Evolutionary conservation across 2,888 invertebrate genomes (phyloP), one percentile per base, ranked within the genome.

Genomic region (Zeuzera pyrina): DNA sequence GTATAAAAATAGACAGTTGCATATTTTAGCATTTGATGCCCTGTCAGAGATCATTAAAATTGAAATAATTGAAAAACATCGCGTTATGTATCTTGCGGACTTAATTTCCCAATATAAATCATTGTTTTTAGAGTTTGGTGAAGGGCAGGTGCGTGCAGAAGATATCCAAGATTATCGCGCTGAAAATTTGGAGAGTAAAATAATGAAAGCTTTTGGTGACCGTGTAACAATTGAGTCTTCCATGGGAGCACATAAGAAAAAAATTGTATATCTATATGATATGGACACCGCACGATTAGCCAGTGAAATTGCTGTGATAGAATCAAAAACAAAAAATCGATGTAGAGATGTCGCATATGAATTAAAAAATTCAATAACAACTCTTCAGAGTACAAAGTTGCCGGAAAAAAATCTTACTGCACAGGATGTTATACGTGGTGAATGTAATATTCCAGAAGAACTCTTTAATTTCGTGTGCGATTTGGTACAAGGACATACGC

Each of bases 101-200:
- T 35, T 35, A 14, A 29, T 35, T 24, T 27, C 24, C 24, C 11
- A 33, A 38, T 38, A 45, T 36, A 34, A 47, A 39, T 28, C 41
- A 43, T 39, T 47, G 31, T 33, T 52, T 23, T 44, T 47, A 27
- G 50, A 52, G 39, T 53, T 50, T 36, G 43, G 42, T 28, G 37
- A 45, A 23, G 12, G 30, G 41, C 34, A 41, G 43, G 41, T 42
- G 30, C 38, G 47, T 33, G 32, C 41, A 14, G 39, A 43, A 42
- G 33, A 39, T 34, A 34, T 51, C 13, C 8, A 39, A 34, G 38
- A 49, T 40, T 54, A 51, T 19, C 49, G 49, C 36, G 5, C 33
- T 37, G 47, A 52, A 45, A 42, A 29, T 14, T 43, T 53, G 31
- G 34, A 51, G 35, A 42, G 44, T 29, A 54, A 50, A 45, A 33